Conservation (phyloP, 2,797 vertebrate species). For the Graptemys geographica region DNA sequence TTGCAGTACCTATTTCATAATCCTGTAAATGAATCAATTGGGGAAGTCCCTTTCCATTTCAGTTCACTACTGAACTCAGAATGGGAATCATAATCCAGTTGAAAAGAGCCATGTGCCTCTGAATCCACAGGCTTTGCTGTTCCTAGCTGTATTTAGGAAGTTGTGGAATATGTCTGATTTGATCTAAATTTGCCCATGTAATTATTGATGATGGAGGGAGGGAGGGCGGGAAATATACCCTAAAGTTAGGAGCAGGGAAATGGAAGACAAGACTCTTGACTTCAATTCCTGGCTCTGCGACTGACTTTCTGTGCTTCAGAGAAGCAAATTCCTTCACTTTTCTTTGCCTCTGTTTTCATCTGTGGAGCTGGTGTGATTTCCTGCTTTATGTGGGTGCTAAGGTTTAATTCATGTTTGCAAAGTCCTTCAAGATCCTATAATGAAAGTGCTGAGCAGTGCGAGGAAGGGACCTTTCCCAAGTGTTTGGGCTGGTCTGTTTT, state of each 20-base stretch:
- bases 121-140: background rate
- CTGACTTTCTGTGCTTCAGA: background rate
- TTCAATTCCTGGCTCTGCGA: background rate
- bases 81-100: background rate
- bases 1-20: background rate
- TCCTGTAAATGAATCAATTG: background rate
- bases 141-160: background rate
- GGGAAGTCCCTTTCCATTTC: background rate
- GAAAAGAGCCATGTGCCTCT: background rate
- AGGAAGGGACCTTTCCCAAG: background rate
- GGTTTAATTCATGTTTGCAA: background rate
- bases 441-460: background rate
- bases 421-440: background rate
- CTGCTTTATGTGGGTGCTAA: background rate
- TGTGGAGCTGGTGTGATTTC: rapidly evolving
- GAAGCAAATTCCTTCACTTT: background rate
- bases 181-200: background rate
- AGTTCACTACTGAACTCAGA: background rate
- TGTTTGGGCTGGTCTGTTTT: background rate
- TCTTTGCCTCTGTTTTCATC: background rate
- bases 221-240: background rate
- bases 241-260: background rate
- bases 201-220: background rate
- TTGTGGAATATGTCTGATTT: background rate
- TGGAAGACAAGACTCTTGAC: rapidly evolving